A percentile compares a stretch with the other conserved stretches of the same genome.
phyloP scores from a whole-genome alignment of 2,888 invertebrate genomes.

The Tetramorium bicarinatum region DNA sequence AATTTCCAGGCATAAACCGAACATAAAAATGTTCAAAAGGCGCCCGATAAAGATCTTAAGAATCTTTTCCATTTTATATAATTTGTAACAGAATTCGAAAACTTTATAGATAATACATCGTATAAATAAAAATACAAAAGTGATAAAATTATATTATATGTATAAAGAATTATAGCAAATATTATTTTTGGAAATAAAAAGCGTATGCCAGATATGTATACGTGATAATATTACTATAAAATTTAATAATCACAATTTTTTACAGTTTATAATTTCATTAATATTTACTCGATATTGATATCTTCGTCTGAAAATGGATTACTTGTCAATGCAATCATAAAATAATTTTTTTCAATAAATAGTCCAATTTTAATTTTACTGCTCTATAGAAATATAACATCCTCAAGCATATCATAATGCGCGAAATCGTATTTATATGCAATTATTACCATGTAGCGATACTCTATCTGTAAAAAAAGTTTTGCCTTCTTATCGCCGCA shows the following conservation, averaged over 20 bases:
- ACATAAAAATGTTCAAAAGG: not conserved
- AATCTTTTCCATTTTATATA: not conserved
- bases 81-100: not conserved
- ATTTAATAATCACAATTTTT: not conserved
- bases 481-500: not conserved
- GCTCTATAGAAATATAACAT: not conserved
- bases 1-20: not conserved
- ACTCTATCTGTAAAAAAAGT: not conserved
- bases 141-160: not conserved
- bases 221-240: not conserved
- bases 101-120: not conserved
- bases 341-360: not conserved
- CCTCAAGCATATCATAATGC: not conserved
- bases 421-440: not conserved
- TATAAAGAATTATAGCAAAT: not conserved
- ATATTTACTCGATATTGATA: not conserved
- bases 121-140: not conserved
- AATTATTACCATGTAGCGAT: constrained; percentile 2
- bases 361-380: not conserved
- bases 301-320: not conserved
- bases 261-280: not conserved
- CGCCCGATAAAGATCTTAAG: not conserved
- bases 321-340: not conserved
- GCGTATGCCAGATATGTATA: not conserved
- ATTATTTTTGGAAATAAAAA: not conserved